phyloP scores from a whole-genome alignment of 2,113 vertebrate genomes.

The Urocynchramus pylzowi region DNA sequence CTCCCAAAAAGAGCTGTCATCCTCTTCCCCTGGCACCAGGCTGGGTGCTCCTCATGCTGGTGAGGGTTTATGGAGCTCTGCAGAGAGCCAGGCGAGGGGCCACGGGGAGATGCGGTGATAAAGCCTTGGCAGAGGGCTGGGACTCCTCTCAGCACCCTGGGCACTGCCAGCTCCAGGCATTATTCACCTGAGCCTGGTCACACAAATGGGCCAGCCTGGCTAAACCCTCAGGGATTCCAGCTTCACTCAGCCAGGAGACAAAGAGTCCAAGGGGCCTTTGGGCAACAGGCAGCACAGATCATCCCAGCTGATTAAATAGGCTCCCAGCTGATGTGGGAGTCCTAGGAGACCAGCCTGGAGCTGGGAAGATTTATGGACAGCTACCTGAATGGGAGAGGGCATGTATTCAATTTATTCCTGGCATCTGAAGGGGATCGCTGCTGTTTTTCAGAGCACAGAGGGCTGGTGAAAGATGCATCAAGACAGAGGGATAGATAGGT shows the following conservation, averaged over 20 bases:
- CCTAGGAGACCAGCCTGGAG: conserved; percentile 50
- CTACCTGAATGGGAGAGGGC: conserved; percentile 42
- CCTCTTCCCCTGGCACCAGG: background rate
- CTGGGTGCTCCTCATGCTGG: background rate
- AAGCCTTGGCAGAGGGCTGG: conserved; percentile 3
- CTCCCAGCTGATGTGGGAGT: background rate
- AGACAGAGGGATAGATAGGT: background rate
- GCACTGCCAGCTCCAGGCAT: background rate
- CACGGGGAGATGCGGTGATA: background rate
- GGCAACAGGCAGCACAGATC: conserved; percentile 8
- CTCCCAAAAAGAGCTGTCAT: background rate
- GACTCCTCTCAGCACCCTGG: background rate
- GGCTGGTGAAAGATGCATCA: background rate
- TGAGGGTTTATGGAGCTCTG: background rate
- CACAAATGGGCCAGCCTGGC: background rate
- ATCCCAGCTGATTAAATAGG: conserved; percentile 47
- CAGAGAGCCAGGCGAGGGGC: background rate
- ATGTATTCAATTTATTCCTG: conserved; percentile 11
- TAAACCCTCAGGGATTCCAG: rapidly evolving
- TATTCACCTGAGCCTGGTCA: conserved; percentile 29
- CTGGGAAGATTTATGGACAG: conserved; percentile 47
- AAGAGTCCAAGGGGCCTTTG: conserved; percentile 35
- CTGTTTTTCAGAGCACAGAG: background rate
- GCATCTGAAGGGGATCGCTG: background rate
- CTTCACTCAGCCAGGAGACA: background rate